phyloP scores from a whole-genome alignment of 2,888 invertebrate species.

The Danaus chrysippus region DNA sequence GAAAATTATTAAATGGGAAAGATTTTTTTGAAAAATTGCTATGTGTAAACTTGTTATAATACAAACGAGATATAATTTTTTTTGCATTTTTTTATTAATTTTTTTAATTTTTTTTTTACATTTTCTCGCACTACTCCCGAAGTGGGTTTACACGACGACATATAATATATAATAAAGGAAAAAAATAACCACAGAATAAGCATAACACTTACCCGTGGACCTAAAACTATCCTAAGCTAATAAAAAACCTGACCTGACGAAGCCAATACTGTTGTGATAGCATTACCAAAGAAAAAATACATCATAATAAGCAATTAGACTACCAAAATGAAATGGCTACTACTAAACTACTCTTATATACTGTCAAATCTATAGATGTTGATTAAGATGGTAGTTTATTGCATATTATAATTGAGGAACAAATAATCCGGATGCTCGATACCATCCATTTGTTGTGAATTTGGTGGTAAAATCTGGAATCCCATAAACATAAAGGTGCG shows the following conservation, averaged over 20 bases:
- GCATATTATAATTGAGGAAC: slow-evolving; percentile 73
- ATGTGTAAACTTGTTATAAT: slow-evolving; percentile 38
- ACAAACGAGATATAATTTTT: slow-evolving; percentile 45
- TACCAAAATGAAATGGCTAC: too few relatives aligned
- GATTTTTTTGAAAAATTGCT: slow-evolving; percentile 12
- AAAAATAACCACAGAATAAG: slow-evolving; percentile 52
- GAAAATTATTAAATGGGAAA: neutral
- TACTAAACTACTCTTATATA: too few relatives aligned
- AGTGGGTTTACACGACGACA: slow-evolving; percentile 73
- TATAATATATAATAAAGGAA: slow-evolving; percentile 53
- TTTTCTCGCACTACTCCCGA: slow-evolving; percentile 64
- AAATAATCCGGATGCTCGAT: slow-evolving; percentile 80
- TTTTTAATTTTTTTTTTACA: slow-evolving; percentile 40
- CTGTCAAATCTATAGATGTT: too few relatives aligned
- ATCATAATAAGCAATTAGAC: too few relatives aligned
- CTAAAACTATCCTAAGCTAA: slow-evolving; percentile 1
- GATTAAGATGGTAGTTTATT: slow-evolving; percentile 39
- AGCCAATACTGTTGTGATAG: too few relatives aligned
- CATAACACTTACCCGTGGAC: slow-evolving; percentile 36
- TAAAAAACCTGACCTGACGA: too few relatives aligned
- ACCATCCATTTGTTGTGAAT: slow-evolving; percentile 77
- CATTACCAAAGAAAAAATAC: too few relatives aligned
- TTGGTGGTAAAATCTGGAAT: slow-evolving; percentile 92
- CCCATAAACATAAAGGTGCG: slow-evolving; percentile 99
- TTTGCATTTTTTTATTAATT: slow-evolving; percentile 39